Base-by-base conservation (phyloP, 1,140 invertebrate species). In the Samia ricini region DNA sequence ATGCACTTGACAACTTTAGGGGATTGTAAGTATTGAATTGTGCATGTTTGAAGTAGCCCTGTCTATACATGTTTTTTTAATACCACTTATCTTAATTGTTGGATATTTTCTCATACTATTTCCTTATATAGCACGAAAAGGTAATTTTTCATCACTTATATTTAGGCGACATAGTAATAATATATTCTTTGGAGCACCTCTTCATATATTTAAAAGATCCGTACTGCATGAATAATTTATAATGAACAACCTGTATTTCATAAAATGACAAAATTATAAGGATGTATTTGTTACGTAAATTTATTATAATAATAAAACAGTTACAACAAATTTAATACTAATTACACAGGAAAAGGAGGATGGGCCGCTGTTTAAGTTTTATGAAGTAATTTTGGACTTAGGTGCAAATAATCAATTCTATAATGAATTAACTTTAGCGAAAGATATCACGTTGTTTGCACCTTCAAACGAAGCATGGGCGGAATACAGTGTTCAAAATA, bases 381-480 rank as follows among this genome's bases (percentile, higher is more conserved):
- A 95, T 82, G 93, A 96, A 76, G 93, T 94, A 22, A 96, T 97
- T 59, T 92, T 94, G 76, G 94, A 96, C 72, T 91, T 93, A 63
- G 95, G 94, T 7, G 92, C 94, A 33, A 94, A 95, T 51, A 89
- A 88, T 61, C 85, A 82, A 72, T 96, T 97, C 71, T 91, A 96
- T 79, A 92, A 93, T 61, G 93, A 93, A 48, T 92, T 97, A n/a
- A 94, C 92, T 49, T 89, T 91, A 42, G 92, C 93, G 54, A 92
- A 92, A 24, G 94, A 96, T 51, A 91, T 97, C 4, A 98, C 97
- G 0, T 91, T 98, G 20, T 97, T 98, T 81, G 97, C 96, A 0
- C 97, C 97, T 0, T 97, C 95, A 69, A 98, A 98, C 82, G 94
- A 95, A 60, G 97, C 97, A 0, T 95, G 95, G 93, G 94, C 94